Percentiles rank a stretch among this genome's conserved stretches.
Conservation (phyloP, 2,113 vertebrate genomes). For the Patagioenas fasciata region DNA sequence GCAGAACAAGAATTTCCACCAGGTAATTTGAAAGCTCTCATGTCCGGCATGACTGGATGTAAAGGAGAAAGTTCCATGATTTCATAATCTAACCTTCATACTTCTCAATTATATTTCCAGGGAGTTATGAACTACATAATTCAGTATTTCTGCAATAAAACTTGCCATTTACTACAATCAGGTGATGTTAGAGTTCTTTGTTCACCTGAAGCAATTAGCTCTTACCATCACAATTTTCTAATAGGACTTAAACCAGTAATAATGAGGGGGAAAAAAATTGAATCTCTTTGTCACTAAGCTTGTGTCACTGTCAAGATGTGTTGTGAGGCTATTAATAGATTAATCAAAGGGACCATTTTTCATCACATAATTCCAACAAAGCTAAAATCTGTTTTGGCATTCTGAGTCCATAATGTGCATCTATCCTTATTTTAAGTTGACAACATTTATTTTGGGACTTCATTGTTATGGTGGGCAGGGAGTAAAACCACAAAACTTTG, state of each 20-base stretch:
- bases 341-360: not conserved
- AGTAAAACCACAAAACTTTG: not conserved
- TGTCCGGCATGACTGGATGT: not conserved
- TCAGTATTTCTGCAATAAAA: not conserved
- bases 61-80: not conserved
- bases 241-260: not conserved
- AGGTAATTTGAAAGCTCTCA: not conserved
- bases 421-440: not conserved
- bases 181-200: not conserved
- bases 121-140: not conserved
- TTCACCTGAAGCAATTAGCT: not conserved
- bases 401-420: not conserved
- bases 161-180: not conserved
- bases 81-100: not conserved
- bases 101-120: not conserved
- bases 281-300: not conserved
- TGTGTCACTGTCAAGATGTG: not conserved
- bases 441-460: not conserved
- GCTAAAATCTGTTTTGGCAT: not conserved
- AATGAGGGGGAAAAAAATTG: accelerated
- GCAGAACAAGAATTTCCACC: not conserved
- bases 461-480: not conserved
- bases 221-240: not conserved
- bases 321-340: not conserved
- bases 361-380: not conserved